Evolutionary conservation across 2,797 vertebrate genomes (phyloP).

Genomic region (Aplochiton taeniatus): DNA sequence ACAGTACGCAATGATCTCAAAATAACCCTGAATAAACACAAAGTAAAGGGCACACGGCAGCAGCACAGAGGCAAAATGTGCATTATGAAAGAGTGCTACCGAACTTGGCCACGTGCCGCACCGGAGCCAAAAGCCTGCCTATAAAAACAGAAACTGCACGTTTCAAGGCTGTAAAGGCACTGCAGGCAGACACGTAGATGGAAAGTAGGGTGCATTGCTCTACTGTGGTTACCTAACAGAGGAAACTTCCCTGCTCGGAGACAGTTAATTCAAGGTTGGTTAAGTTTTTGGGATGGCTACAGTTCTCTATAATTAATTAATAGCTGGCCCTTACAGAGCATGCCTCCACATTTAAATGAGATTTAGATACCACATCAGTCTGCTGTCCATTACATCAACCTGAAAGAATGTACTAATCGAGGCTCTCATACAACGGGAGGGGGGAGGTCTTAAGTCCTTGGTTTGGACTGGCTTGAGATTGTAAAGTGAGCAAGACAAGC

Average conservation of each 20-base stretch:
- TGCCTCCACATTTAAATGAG: conserved; percentile 35
- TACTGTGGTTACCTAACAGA: conserved; percentile 47
- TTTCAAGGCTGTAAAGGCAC: conserved; percentile 31
- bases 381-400: conserved; percentile 21
- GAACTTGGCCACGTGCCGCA: conserved; percentile 24
- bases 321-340: conserved; percentile 21
- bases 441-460: background rate
- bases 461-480: background rate
- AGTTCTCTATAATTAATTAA: conserved; percentile 37
- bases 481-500: conserved; percentile 1
- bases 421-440: conserved; percentile 9
- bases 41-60: conserved; percentile 18
- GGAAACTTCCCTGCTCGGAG: conserved; percentile 41
- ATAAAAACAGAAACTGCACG: conserved; percentile 44
- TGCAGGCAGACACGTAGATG: conserved; percentile 59
- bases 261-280: conserved; percentile 41
- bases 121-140: conserved; percentile 19
- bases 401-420: conserved; percentile 35
- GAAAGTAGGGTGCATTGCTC: conserved; percentile 45
- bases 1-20: background rate
- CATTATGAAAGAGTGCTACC: conserved; percentile 27
- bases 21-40: conserved; percentile 6
- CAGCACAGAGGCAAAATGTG: conserved; percentile 18
- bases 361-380: conserved; percentile 28
- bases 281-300: conserved; percentile 27